These are phyloP conservation scores for Pogonognathellus flavescens DNA, from an alignment of 1,140 invertebrate genomes.

Conservation along the genomic window DNA sequence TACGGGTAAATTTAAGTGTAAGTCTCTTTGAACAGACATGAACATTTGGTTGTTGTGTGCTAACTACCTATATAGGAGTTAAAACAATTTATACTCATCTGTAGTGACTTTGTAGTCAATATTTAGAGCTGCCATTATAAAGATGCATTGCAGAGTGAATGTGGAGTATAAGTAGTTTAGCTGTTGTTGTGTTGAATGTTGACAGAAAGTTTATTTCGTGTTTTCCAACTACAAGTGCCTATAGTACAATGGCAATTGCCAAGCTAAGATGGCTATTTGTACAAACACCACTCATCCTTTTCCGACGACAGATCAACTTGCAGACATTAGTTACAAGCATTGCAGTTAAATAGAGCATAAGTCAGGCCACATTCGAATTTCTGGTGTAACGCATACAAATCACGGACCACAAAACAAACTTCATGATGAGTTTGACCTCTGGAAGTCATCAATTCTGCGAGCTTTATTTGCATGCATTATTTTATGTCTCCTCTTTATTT, in stretches of 20 bases:
- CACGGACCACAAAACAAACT: slow-evolving; percentile 19
- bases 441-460: slow-evolving; percentile 27
- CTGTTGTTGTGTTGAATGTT: not conserved
- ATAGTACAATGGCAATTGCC: not conserved
- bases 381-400: slow-evolving; percentile 41
- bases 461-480: slow-evolving; percentile 47
- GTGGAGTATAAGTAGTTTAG: not conserved
- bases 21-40: not conserved
- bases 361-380: slow-evolving; percentile 44
- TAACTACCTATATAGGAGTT: not conserved
- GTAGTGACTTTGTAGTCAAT: slow-evolving; percentile 6
- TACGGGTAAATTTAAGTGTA: not conserved
- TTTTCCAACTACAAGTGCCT: too few relatives aligned
- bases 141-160: not conserved
- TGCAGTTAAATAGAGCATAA: slow-evolving; percentile 35
- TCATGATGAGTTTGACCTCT: slow-evolving; percentile 26
- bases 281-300: slow-evolving; percentile 34
- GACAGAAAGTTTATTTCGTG: not conserved
- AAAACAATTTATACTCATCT: slow-evolving; percentile 12
- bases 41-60: not conserved
- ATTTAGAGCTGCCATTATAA: slow-evolving; percentile 6
- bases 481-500: slow-evolving; percentile 47
- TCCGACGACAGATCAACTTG: slow-evolving; percentile 40
- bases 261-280: not conserved
- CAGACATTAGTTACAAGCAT: slow-evolving; percentile 43